These are phyloP conservation scores for Drosophila grimshawi DNA, from an alignment of 1,140 invertebrate genomes.

Conservation along the genomic window DNA sequence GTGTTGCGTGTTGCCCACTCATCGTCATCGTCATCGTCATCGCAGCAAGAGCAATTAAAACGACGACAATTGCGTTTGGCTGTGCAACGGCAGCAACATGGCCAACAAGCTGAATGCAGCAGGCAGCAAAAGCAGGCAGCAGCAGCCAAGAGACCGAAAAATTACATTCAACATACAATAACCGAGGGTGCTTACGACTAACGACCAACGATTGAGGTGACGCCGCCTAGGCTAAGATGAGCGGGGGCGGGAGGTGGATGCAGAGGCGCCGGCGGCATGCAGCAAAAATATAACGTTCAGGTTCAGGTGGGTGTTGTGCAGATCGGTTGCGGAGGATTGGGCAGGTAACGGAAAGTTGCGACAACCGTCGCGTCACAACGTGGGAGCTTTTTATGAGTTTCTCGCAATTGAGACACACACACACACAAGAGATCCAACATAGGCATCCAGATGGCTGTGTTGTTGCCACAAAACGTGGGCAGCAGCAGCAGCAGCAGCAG, in stretches of 20 bases:
- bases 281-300: conserved; percentile 23
- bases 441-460: conserved; percentile 37
- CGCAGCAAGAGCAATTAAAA: conserved; percentile 71
- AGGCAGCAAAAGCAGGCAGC: neutral
- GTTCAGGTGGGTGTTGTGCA: conserved; percentile 42
- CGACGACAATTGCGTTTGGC: conserved; percentile 72
- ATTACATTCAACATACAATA: conserved; percentile 43
- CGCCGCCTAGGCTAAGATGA: conserved; percentile 8
- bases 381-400: conserved; percentile 76
- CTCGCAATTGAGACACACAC: conserved; percentile 41
- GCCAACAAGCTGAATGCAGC: conserved; percentile 21
- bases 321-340: neutral
- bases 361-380: conserved; percentile 67
- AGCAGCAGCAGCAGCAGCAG: conserved; percentile 7
- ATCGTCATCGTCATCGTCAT: conserved; percentile 21
- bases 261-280: conserved; percentile 40
- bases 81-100: conserved; percentile 34
- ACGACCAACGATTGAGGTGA: conserved; percentile 47
- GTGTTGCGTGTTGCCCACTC: conserved; percentile 64
- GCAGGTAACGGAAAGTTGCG: conserved; percentile 56
- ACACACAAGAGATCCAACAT: conserved; percentile 51
- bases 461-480: conserved; percentile 62
- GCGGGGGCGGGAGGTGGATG: conserved; percentile 15
- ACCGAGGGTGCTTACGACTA: conserved; percentile 38
- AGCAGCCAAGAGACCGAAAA: conserved; percentile 56